Evolutionary conservation across 2,888 invertebrate genomes (phyloP).

Genomic region (Baronia brevicornis): DNA sequence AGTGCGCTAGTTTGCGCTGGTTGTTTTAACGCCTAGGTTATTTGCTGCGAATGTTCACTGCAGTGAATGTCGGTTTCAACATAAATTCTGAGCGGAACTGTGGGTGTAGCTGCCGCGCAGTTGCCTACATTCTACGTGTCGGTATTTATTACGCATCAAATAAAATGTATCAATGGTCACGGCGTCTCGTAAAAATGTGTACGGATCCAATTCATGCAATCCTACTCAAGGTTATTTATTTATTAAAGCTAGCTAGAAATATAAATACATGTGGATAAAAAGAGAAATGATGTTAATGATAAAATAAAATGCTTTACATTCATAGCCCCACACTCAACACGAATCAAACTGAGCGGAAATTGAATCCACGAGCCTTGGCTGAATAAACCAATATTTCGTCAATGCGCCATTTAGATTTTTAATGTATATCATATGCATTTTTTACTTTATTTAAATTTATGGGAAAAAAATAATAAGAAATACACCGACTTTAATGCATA

Average conservation of each 20-base stretch:
- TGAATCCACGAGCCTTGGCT: no score
- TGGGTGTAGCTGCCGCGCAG: slow-evolving; percentile 68
- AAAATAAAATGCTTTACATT: no score
- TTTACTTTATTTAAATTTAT: no score
- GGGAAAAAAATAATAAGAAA: no score
- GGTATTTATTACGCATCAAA: slow-evolving; percentile 57
- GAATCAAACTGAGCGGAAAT: no score
- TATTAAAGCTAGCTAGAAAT: background rate
- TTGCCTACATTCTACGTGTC: slow-evolving; percentile 49
- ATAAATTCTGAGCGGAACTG: slow-evolving; percentile 70
- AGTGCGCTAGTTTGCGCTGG: slow-evolving; percentile 69
- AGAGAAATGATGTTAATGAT: no score
- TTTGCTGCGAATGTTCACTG: slow-evolving; percentile 66
- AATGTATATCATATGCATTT: no score
- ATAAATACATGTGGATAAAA: no score
- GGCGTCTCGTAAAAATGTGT: slow-evolving; percentile 36
- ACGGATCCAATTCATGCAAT: slow-evolving; percentile 21
- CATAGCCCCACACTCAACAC: no score
- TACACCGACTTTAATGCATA: no score
- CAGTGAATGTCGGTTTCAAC: slow-evolving; percentile 67
- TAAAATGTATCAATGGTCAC: slow-evolving; percentile 45
- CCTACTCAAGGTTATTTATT: background rate
- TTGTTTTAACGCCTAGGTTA: slow-evolving; percentile 73
- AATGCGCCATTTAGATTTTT: no score
- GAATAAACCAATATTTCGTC: no score